Base-by-base conservation (phyloP, 2,888 invertebrate genomes). In the Synergus umbraculus region DNA sequence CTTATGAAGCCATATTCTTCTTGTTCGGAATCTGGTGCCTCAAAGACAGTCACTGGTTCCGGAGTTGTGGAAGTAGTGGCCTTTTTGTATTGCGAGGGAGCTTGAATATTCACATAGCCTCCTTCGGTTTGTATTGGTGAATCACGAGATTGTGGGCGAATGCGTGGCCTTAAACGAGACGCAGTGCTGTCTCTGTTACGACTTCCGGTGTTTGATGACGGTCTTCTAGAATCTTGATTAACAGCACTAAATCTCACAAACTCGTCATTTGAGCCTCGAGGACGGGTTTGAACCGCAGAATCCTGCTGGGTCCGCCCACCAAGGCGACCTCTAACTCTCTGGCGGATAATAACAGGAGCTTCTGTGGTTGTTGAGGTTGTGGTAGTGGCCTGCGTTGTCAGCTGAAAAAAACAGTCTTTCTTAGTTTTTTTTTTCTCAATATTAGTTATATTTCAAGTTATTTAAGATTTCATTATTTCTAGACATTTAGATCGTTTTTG, bases 1-100 rank as follows among this genome's bases (percentile, higher is more conserved):
- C 93, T 91, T 82, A 93, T 92, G 83, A 93, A 94, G 18, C 93
- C 93, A 82, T 93, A 93, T 78, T 92, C 93, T 82, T 93, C 93
- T 82, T 93, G 92, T 79, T 92, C 92, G 60, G 91, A 86, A 37
- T 90, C 90, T 49, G 87, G 87, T 49, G 87, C 88, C 22, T 79
- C 76, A 0, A 73, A 73, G 15, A 29, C 49, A 10, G 46, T 73
- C 29, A 73, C 54, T 18, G 83, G 69, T 15, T 79, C 81, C 44
- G 83, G 4, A 76, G 85, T 66, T 18, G 82, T 44, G 29, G 86
- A 83, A 12, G 87, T 77, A 10, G 86, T 69, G 10, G 78, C 22
- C 79, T 60, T 83, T 79, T 65, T 85, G 79, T 85, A n/a, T 46
- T 44, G 78, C 54, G 78, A 83, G 3, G 87, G 83, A 7, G 84